phyloP scores from a whole-genome alignment of 1,140 invertebrate species.

The Agrypnia vestita region DNA sequence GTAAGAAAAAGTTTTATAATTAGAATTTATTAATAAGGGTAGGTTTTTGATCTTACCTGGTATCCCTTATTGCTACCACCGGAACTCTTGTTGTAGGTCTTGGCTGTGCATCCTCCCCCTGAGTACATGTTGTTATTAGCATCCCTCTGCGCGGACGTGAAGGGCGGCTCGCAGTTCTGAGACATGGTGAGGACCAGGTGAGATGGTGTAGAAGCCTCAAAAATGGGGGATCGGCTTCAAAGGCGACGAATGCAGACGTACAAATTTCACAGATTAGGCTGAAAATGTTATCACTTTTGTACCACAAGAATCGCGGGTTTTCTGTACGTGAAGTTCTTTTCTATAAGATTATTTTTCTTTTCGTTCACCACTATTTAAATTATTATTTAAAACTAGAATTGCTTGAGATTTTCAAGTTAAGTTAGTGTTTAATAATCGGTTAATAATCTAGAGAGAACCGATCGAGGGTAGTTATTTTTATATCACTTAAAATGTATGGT shows the following conservation, averaged over 20 bases:
- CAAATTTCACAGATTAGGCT: not conserved
- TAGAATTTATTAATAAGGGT: not conserved
- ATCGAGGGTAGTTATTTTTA: too few relatives aligned
- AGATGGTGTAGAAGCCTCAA: not conserved
- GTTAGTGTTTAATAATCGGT: not conserved
- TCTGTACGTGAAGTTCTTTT: too few relatives aligned
- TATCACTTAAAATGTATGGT: too few relatives aligned
- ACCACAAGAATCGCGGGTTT: too few relatives aligned
- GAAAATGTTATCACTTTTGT: not conserved
- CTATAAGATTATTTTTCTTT: too few relatives aligned
- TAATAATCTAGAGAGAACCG: too few relatives aligned
- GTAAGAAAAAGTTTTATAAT: too few relatives aligned
- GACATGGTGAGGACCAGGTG: slow-evolving; percentile 45
- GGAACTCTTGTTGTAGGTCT: slow-evolving; percentile 40
- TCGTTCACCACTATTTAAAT: not conserved
- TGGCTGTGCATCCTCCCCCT: slow-evolving; percentile 50
- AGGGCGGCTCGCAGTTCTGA: slow-evolving; percentile 58
- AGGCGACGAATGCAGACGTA: too few relatives aligned
- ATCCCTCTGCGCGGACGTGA: slow-evolving; percentile 51
- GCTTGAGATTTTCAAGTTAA: not conserved
- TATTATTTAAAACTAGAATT: not conserved
- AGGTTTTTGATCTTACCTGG: slow-evolving; percentile 48
- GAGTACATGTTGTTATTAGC: slow-evolving; percentile 61
- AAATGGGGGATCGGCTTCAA: too few relatives aligned
- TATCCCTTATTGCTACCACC: slow-evolving; percentile 54